Percentiles rank a stretch among this genome's conserved stretches.
These are phyloP conservation scores for Caenorhabditis brenneri DNA, from an alignment of 1,140 invertebrate genomes.

Conservation along the genomic window DNA sequence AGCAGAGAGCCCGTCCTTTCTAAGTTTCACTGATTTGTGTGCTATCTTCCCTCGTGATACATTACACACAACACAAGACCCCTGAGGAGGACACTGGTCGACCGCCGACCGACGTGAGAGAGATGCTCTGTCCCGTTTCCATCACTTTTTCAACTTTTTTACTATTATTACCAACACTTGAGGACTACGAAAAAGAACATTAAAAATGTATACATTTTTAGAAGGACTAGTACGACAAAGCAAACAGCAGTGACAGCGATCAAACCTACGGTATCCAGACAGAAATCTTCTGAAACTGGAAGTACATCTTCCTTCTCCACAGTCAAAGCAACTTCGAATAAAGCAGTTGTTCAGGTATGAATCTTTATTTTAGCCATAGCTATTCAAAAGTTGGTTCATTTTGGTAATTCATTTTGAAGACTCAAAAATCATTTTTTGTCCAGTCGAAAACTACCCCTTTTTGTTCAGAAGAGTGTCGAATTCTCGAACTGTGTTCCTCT, in stretches of 20 bases:
- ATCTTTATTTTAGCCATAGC: no score
- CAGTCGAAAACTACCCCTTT: no score
- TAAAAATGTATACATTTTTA: constrained; percentile 24
- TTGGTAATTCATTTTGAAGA: no score
- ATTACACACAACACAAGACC: constrained; percentile 29
- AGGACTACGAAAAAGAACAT: background rate
- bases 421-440: no score
- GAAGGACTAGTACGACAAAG: background rate
- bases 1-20: background rate
- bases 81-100: constrained; percentile 2
- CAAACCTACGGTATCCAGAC: background rate
- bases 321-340: background rate
- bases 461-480: background rate
- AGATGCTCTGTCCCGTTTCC: background rate
- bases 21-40: background rate
- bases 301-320: background rate
- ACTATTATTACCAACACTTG: constrained; percentile 38
- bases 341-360: background rate
- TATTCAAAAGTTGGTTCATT: no score
- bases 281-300: constrained; percentile 36
- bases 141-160: constrained; percentile 44
- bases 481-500: background rate
- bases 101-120: background rate
- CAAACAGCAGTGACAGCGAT: background rate
- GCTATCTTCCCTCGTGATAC: constrained; percentile 15